Evolutionary conservation across 2,797 vertebrate species (phyloP), one percentile per base, ranked within the genome.

Genomic region (Sebastes hopkinsi): DNA sequence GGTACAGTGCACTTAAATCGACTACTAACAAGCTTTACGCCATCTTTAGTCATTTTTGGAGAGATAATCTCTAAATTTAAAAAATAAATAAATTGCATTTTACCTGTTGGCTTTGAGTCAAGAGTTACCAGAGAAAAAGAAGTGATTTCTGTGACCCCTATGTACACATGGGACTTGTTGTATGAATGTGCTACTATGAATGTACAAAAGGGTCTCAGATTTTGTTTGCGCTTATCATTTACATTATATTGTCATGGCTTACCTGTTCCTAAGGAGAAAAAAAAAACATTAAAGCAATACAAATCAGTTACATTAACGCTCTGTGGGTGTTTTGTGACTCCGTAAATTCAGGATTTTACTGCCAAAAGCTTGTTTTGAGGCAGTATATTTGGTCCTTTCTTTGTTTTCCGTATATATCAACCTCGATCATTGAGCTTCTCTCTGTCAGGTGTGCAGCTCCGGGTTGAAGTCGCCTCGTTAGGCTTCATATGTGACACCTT

Each of bases 241-340:
- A 95, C 96, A 79, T 96, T 95, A 94, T 96, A 95, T 95, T 97
- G 97, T 97, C 97, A 97, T 97, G 97, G 97, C 97, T 97, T 96
- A 96, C 89, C 89, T 95, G 93, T 96, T 95, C 95, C 95, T 96
- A 96, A 96, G 86, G 89, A 91, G 87, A 89, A 90, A 91, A 93
- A 93, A 89, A 94, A 91, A 95, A 91, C 92, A 95, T 94, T 95
- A 95, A 96, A 95, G 95, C 95, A 96, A 96, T 96, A 96, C 94
- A 93, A 93, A 94, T 93, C 91, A 91, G 93, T 96, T 96, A 96
- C 94, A 94, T 94, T 55, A 67, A 74, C 75, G 82, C 46, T 46
- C n/a, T 79, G 14, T 75, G 78, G 42, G 46, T 89, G 79, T 81
- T 83, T 89, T 79, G 13, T 67, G 67, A 38, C 55, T 83, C 0